Percentiles rank a stretch among this genome's conserved stretches.
These are phyloP conservation scores for Chascanopsetta lugubris DNA, from an alignment of 2,113 vertebrate species.

Conservation along the genomic window DNA sequence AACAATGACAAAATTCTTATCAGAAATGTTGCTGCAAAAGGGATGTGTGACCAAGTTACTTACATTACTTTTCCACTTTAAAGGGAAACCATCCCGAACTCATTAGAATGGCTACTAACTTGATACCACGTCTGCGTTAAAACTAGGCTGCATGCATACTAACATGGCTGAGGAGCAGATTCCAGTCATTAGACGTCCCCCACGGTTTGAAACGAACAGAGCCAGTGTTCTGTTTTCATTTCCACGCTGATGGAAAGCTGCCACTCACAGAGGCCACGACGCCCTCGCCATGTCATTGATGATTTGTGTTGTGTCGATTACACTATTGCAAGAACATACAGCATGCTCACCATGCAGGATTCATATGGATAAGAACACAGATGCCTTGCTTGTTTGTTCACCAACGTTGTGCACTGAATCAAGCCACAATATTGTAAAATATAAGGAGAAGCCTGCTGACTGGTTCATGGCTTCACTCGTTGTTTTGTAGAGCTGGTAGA, in stretches of 20 bases:
- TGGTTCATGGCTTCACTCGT: conserved; percentile 71
- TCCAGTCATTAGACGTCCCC: conserved; percentile 16
- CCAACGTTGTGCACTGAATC: conserved; percentile 79
- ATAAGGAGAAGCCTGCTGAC: conserved; percentile 71
- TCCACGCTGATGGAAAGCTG: conserved; percentile 31
- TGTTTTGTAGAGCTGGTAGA: conserved; percentile 72
- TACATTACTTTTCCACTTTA: conserved; percentile 2
- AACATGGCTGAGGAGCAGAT: conserved; percentile 52
- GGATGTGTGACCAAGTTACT: conserved; percentile 25
- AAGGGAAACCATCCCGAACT: conserved; percentile 36
- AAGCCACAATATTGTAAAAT: conserved; percentile 79
- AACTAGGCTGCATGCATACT: conserved; percentile 53
- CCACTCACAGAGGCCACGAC: conserved; percentile 35
- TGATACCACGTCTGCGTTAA: conserved; percentile 38
- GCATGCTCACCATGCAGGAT: conserved; percentile 77
- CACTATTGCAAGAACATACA: conserved; percentile 70
- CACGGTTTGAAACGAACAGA: conserved; percentile 1
- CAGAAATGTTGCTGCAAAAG: conserved; percentile 31
- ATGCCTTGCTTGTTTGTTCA: conserved; percentile 81
- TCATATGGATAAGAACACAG: conserved; percentile 77
- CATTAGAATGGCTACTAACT: conserved; percentile 46
- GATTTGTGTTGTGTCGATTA: conserved; percentile 63
- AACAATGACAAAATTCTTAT: conserved; percentile 28
- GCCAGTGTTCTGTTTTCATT: conserved; percentile 29
- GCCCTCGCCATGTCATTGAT: conserved; percentile 40